phyloP scores from a whole-genome alignment of 2,888 invertebrate genomes.

The Nebria brevicollis region DNA sequence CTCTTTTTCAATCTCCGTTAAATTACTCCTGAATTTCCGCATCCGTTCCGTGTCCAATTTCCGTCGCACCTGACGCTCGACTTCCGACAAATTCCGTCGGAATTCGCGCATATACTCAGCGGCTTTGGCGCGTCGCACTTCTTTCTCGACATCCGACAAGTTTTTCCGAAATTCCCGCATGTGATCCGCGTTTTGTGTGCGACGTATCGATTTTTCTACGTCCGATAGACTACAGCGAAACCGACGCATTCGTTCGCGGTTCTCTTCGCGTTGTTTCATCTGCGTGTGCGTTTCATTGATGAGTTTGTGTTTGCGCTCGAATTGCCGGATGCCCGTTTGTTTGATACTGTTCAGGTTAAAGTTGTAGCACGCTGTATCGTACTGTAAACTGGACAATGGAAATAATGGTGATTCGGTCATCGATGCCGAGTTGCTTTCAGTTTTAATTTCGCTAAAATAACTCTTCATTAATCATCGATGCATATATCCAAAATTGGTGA shows the following conservation, averaged over 20 bases:
- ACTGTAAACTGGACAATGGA: slow-evolving; percentile 31
- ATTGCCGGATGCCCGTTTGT: neutral
- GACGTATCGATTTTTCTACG: slow-evolving; percentile 36
- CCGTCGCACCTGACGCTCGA: slow-evolving; percentile 35
- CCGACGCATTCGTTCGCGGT: slow-evolving; percentile 40
- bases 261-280: slow-evolving; percentile 38
- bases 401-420: slow-evolving; percentile 26
- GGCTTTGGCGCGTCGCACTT: slow-evolving; percentile 34
- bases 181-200: slow-evolving; percentile 38
- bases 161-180: slow-evolving; percentile 45
- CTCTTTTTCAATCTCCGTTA: slow-evolving; percentile 40
- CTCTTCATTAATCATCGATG: neutral
- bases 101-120: slow-evolving; percentile 44
- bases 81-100: slow-evolving; percentile 38
- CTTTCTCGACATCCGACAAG: slow-evolving; percentile 35
- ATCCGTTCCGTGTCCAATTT: slow-evolving; percentile 41
- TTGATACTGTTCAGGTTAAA: slow-evolving; percentile 33
- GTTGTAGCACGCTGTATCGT: slow-evolving; percentile 27
- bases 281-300: slow-evolving; percentile 32
- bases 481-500: neutral
- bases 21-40: slow-evolving; percentile 38
- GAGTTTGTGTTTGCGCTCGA: slow-evolving; percentile 16
- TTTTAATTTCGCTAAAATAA: slow-evolving; percentile 40
- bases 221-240: slow-evolving; percentile 35
- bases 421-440: slow-evolving; percentile 21